phyloP scores from a whole-genome alignment of 2,888 invertebrate species.

The Orchesellides sinensis region DNA sequence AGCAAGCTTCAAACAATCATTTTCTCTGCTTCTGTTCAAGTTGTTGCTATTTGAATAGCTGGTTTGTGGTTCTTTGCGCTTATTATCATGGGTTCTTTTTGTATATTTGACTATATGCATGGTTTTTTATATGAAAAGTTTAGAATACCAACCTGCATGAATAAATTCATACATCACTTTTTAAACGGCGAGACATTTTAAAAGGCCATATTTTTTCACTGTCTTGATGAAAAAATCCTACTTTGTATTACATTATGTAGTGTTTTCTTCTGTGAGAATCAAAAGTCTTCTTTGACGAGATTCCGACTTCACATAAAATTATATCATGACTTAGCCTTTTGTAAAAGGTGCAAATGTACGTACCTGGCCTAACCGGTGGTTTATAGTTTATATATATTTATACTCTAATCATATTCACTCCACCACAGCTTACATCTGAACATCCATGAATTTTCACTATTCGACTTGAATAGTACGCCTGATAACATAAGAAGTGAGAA shows the following conservation, averaged over 20 bases:
- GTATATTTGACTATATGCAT: constrained; percentile 13
- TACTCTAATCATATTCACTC: too few relatives aligned
- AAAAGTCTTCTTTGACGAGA: constrained; percentile 7
- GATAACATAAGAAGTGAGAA: background rate
- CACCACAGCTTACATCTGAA: too few relatives aligned
- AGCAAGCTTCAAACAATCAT: constrained; percentile 8
- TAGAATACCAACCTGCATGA: too few relatives aligned
- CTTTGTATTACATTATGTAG: background rate
- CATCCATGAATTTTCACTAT: too few relatives aligned
- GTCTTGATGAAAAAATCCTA: constrained; percentile 4
- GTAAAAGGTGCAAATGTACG: background rate
- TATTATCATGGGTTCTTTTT: background rate
- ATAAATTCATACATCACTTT: constrained; percentile 22
- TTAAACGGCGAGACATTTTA: constrained; percentile 24
- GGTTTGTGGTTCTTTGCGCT: background rate
- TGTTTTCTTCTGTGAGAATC: constrained; percentile 3
- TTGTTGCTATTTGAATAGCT: too few relatives aligned
- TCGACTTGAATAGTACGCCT: too few relatives aligned
- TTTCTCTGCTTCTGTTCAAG: background rate
- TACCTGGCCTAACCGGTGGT: too few relatives aligned
- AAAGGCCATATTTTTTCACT: constrained; percentile 27
- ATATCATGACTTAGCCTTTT: too few relatives aligned
- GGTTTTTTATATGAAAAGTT: too few relatives aligned
- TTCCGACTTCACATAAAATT: constrained; percentile 2
- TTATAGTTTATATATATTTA: too few relatives aligned